phyloP scores from a whole-genome alignment of 2,797 vertebrate genomes.

The Rhinatrema bivittatum region DNA sequence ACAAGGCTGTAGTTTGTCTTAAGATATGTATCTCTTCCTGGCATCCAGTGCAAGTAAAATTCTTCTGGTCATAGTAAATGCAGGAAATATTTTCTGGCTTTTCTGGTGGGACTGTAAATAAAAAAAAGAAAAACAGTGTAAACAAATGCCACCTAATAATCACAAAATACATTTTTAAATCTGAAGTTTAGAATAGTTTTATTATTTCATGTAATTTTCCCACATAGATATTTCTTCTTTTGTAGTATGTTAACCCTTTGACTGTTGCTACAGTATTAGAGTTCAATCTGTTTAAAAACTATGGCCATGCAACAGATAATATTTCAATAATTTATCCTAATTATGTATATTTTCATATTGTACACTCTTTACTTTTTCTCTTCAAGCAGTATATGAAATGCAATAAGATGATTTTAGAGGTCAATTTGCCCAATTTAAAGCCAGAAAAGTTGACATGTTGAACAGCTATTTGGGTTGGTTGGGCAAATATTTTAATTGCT shows the following conservation, averaged over 20 bases:
- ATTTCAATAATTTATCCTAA: too few relatives aligned
- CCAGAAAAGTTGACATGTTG: too few relatives aligned
- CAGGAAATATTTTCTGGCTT: slow-evolving; percentile 52
- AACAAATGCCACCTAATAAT: background rate
- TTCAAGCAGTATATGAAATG: too few relatives aligned
- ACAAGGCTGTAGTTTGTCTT: slow-evolving; percentile 16
- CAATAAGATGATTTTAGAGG: too few relatives aligned
- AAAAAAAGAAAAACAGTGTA: background rate
- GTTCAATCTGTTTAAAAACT: too few relatives aligned
- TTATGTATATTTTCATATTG: too few relatives aligned
- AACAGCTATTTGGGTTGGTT: too few relatives aligned
- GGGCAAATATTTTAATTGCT: too few relatives aligned
- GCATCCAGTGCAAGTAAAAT: slow-evolving; percentile 41
- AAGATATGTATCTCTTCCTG: background rate
- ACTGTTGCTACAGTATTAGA: too few relatives aligned
- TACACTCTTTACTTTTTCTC: too few relatives aligned
- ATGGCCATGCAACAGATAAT: too few relatives aligned
- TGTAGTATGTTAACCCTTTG: accelerated
- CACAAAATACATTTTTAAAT: background rate
- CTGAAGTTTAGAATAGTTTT: background rate
- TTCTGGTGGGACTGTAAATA: slow-evolving; percentile 39
- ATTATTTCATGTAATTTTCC: background rate
- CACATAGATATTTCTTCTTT: background rate
- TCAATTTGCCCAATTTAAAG: too few relatives aligned
- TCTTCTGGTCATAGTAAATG: slow-evolving; percentile 9